Conservation (phyloP, 2,797 vertebrate genomes). For the Brotogeris chrysoptera region DNA sequence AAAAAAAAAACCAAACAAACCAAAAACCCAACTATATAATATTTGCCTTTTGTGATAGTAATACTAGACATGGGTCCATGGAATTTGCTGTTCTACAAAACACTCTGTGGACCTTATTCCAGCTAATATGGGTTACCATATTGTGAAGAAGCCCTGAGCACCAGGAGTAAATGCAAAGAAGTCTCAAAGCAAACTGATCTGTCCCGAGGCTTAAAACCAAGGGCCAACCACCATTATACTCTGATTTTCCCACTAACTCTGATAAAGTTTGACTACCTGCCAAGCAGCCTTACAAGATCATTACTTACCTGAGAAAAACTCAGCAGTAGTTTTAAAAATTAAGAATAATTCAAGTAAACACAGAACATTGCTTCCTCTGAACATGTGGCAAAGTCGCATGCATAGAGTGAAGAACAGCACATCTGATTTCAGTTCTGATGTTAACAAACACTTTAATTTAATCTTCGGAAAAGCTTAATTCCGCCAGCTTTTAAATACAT, state of each 20-base stretch:
- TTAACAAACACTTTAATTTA: neutral
- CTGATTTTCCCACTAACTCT: neutral
- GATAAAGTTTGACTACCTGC: neutral
- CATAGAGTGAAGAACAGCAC: neutral
- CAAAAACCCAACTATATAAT: neutral
- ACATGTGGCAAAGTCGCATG: neutral
- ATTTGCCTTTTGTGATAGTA: neutral
- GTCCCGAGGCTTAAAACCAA: neutral
- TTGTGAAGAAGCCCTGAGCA: neutral
- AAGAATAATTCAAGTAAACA: neutral
- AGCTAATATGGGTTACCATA: rapidly evolving
- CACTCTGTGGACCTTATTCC: neutral
- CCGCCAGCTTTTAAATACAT: neutral
- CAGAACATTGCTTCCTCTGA: neutral
- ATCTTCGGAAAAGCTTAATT: neutral
- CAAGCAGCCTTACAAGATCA: neutral
- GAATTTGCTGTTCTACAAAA: neutral
- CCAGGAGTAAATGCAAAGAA: neutral
- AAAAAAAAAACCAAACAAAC: neutral
- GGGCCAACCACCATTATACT: neutral
- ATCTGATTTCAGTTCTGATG: neutral
- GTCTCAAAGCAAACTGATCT: neutral
- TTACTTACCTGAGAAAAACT: neutral
- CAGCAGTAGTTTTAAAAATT: rapidly evolving
- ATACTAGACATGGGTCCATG: neutral